phyloP scores from a whole-genome alignment of 2,797 vertebrate species.

The Natrix natrix region DNA sequence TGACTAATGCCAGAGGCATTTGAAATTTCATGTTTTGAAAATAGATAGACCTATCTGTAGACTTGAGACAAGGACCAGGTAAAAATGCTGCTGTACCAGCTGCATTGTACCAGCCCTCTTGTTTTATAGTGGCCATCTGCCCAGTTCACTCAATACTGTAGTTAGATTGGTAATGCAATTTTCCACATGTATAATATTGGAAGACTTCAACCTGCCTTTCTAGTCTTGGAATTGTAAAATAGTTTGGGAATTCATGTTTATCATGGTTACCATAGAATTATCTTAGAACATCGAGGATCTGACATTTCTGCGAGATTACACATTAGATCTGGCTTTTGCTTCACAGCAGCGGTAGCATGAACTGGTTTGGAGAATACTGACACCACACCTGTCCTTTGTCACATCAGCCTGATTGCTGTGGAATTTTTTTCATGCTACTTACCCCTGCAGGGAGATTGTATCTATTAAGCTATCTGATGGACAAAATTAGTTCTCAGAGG shows the following conservation, averaged over 20 bases:
- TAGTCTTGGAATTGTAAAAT: background rate
- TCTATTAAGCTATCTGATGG: background rate
- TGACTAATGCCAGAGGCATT: background rate
- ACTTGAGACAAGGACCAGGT: background rate
- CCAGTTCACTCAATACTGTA: background rate
- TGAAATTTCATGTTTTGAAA: background rate
- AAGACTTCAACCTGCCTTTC: background rate
- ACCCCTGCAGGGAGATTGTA: background rate
- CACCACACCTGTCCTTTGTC: background rate
- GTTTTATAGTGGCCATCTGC: background rate
- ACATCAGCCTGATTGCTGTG: background rate
- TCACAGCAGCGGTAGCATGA: background rate
- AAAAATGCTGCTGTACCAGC: background rate
- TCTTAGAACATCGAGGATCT: background rate
- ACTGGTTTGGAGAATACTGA: background rate
- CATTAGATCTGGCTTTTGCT: background rate
- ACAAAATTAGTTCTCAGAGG: background rate
- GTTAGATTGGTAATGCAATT: background rate
- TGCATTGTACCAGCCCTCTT: background rate
- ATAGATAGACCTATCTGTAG: background rate
- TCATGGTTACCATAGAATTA: background rate
- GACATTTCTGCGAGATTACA: background rate
- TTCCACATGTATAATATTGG: background rate
- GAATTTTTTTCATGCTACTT: background rate
- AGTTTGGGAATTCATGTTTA: background rate